Base-by-base conservation (phyloP, 2,888 invertebrate species). In the Dolichomitus sp. region DNA sequence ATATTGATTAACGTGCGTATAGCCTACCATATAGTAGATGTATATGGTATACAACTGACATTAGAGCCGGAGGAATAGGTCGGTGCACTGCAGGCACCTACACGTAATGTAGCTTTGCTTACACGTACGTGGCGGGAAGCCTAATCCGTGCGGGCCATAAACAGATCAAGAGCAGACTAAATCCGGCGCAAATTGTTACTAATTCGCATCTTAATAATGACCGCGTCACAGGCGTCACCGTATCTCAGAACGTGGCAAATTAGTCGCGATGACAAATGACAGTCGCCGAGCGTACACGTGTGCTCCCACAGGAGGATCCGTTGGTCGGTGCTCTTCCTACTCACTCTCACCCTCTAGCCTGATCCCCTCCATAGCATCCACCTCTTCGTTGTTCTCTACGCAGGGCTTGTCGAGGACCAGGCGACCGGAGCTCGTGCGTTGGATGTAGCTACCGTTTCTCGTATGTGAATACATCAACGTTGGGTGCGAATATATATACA, bases 181-280 rank as follows among this genome's bases (percentile, higher is more conserved):
- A 93, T 93, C 92, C 92, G 88, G 93, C 91, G 92, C 93, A 93
- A 93, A 93, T 93, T 93, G 93, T 93, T 93, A 93, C 92, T 93
- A 93, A 93, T 93, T 93, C 93, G 93, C 93, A 93, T 93, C 93
- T 93, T 93, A 93, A 93, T 93, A 93, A 93, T 92, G 93, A 92
- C 91, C 92, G 90, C 92, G 93, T 93, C 93, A 93, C 92, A 92
- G 91, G 92, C 93, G 93, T 92, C 93, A 92, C 92, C 93, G 92
- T 93, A 93, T 93, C 93, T 93, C 93, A 93, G 93, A 92, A 93
- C 92, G 91, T 90, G 92, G 93, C 93, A 93, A 93, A 93, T 93
- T 93, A 93, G 93, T 90, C 92, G 85, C 92, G 89, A 92, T 93
- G 93, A 93, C 92, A 92, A 93, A 93, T 91, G 93, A 93, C 92